Evolutionary conservation across 2,888 invertebrate genomes (phyloP).

Genomic region (Tiliacea aurago): DNA sequence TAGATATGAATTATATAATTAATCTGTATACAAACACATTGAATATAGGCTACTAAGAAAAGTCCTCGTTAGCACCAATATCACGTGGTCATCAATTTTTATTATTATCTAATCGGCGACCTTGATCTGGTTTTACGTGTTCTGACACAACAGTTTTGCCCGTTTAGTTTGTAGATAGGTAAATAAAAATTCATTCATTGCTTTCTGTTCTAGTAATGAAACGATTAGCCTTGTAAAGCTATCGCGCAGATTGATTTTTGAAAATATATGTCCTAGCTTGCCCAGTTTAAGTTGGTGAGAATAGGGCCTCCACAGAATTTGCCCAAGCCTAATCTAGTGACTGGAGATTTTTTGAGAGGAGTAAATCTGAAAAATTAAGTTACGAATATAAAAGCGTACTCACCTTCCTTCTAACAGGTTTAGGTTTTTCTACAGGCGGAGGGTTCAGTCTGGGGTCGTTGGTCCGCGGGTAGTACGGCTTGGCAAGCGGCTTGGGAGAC

Average conservation of each 20-base stretch:
- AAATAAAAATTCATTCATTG: slow-evolving; percentile 32
- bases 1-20: slow-evolving; percentile 31
- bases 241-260: slow-evolving; percentile 6
- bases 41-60: slow-evolving; percentile 20
- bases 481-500: slow-evolving; percentile 69
- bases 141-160: slow-evolving; percentile 33
- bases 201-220: slow-evolving; percentile 8
- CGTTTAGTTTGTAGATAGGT: slow-evolving; percentile 22
- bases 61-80: slow-evolving; percentile 20
- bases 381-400: slow-evolving; percentile 58
- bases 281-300: background rate
- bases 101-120: slow-evolving; percentile 74
- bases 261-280: slow-evolving; percentile 1
- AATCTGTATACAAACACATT: slow-evolving; percentile 24
- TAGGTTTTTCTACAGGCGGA: slow-evolving; percentile 86
- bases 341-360: background rate
- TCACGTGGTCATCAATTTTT: slow-evolving; percentile 56
- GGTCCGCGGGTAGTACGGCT: slow-evolving; percentile 74
- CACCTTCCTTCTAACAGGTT: slow-evolving; percentile 89
- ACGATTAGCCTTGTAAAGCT: background rate
- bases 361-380: background rate
- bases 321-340: background rate
- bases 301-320: background rate
- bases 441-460: slow-evolving; percentile 87
- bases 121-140: slow-evolving; percentile 65